Percentiles rank a stretch among this genome's conserved stretches.
Conservation (phyloP, 2,888 invertebrate genomes). For the Spodoptera littoralis region DNA sequence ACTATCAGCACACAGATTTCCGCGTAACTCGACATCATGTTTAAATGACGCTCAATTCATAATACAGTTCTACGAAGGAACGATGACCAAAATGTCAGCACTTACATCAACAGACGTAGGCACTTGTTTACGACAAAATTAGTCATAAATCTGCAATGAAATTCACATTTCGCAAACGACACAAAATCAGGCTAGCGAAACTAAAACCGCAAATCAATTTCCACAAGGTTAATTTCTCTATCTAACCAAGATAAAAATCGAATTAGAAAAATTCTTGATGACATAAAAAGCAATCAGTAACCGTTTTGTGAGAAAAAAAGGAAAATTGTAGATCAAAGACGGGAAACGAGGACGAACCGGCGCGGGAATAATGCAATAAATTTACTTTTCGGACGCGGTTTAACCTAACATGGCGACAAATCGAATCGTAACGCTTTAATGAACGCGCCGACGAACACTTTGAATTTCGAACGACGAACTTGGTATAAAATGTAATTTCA, state of each 20-base stretch:
- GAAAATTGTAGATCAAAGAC: conserved; percentile 77
- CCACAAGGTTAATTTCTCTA: conserved; percentile 51
- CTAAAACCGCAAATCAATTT: conserved; percentile 41
- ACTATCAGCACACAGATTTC: too few species aligned
- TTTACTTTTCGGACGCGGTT: conserved; percentile 72
- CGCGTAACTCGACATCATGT: too few species aligned
- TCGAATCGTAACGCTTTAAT: conserved; percentile 77
- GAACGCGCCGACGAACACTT: conserved; percentile 63
- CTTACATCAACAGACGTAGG: too few species aligned
- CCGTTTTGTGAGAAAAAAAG: conserved; percentile 65
- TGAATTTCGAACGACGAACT: conserved; percentile 67
- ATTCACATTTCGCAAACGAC: neutral
- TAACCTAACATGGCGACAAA: conserved; percentile 76
- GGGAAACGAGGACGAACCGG: conserved; percentile 69
- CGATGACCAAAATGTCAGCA: too few species aligned
- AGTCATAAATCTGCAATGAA: neutral
- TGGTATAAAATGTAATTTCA: neutral
- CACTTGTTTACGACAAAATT: neutral
- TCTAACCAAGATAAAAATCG: conserved; percentile 46
- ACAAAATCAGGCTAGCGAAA: conserved; percentile 4
- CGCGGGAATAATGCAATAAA: conserved; percentile 80
- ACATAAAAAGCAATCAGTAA: conserved; percentile 72
- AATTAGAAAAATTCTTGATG: conserved; percentile 67
- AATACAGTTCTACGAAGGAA: too few species aligned
- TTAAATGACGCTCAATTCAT: too few species aligned